Evolutionary conservation across 1,140 invertebrate species (phyloP).

Genomic region (Plodia interpunctella): DNA sequence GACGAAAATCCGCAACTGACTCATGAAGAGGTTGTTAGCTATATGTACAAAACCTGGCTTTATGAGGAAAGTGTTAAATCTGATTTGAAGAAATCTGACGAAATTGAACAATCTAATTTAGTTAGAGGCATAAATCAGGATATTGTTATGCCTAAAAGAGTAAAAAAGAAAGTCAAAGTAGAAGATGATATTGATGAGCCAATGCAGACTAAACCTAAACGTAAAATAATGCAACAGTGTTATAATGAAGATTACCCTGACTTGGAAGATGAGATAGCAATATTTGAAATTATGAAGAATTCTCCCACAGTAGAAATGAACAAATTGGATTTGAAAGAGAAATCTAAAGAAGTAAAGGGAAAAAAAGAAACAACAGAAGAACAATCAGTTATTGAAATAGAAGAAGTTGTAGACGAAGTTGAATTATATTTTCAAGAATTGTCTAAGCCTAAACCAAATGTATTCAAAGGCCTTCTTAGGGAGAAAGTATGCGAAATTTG

Average conservation of each 20-base stretch:
- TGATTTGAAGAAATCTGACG: constrained; percentile 52
- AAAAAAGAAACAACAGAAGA: constrained; percentile 9
- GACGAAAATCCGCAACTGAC: constrained; percentile 75
- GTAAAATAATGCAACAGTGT: constrained; percentile 44
- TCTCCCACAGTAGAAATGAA: not conserved
- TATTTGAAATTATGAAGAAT: constrained; percentile 36
- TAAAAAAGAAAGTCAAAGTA: constrained; percentile 41
- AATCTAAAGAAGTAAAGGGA: not conserved
- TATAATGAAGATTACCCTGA: constrained; percentile 64
- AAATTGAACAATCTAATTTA: constrained; percentile 46
- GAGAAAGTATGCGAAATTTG: constrained; percentile 84
- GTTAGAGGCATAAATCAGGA: constrained; percentile 56
- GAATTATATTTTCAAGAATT: constrained; percentile 58
- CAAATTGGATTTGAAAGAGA: not conserved
- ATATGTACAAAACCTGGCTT: constrained; percentile 76
- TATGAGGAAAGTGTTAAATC: constrained; percentile 66
- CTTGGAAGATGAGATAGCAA: constrained; percentile 49
- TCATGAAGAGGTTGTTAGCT: constrained; percentile 70
- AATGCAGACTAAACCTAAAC: constrained; percentile 53
- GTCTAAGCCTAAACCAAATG: constrained; percentile 68
- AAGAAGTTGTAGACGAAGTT: constrained; percentile 38
- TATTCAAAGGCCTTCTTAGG: constrained; percentile 79
- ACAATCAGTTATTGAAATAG: constrained; percentile 20
- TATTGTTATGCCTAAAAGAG: constrained; percentile 29
- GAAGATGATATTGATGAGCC: constrained; percentile 39